Percentiles rank a stretch among this genome's conserved stretches.
phyloP scores from a whole-genome alignment of 1,140 invertebrate species.

The Pogonognathellus flavescens region DNA sequence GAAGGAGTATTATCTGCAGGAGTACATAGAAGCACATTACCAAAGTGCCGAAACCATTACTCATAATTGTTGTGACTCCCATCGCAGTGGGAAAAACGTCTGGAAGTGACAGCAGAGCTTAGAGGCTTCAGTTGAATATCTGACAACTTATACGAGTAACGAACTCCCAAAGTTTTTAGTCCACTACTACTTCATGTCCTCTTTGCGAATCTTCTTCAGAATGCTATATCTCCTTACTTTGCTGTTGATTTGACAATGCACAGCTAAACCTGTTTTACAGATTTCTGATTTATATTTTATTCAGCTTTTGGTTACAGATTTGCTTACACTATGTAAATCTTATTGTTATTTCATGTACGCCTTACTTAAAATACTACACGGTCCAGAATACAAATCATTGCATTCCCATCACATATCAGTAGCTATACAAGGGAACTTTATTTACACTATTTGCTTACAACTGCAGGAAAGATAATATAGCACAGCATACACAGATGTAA shows the following conservation, averaged over 20 bases:
- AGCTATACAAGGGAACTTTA: too few relatives aligned
- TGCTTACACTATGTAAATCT: too few relatives aligned
- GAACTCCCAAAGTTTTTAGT: neutral
- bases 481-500: too few relatives aligned
- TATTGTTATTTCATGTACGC: too few relatives aligned
- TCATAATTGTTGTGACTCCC: slow-evolving; percentile 37
- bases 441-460: too few relatives aligned
- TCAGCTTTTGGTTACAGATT: too few relatives aligned
- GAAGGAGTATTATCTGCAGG: neutral
- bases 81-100: neutral
- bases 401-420: too few relatives aligned
- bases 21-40: slow-evolving; percentile 24
- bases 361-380: too few relatives aligned
- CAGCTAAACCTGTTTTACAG: neutral
- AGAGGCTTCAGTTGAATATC: slow-evolving; percentile 14
- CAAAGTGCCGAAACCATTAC: slow-evolving; percentile 41
- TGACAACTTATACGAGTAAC: neutral
- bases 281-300: too few relatives aligned
- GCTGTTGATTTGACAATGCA: neutral
- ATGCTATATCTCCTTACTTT: neutral
- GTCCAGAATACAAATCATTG: too few relatives aligned
- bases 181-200: neutral
- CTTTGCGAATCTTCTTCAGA: neutral
- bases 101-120: slow-evolving; percentile 31
- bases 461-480: too few relatives aligned